Evolutionary conservation across 2,113 vertebrate genomes (phyloP), one percentile per base, ranked within the genome.

Genomic region (Barnardius zonarius): DNA sequence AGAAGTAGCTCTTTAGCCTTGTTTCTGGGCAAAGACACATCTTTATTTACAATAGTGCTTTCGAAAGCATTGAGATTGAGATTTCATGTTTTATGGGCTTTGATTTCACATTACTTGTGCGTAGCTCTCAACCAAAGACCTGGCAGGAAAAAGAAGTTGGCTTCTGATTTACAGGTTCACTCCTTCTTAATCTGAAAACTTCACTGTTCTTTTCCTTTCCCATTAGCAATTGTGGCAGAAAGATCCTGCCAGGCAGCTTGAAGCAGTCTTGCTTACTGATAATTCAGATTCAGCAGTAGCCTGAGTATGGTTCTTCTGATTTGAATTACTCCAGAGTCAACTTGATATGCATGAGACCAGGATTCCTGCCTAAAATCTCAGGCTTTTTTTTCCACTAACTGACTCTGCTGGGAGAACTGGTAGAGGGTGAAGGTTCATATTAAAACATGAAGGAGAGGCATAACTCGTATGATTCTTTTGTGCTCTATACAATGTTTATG

Each of bases 291-390:
- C 75, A 70, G 59, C 59, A 66, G 49, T 52, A 77, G 41, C 72
- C 85, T 1, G 0, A 90, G 44, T 88, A 43, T 22, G 24, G 43
- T 74, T 86, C 91, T 76, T 94, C 86, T 59, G 54, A 82, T 93
- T 95, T 94, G 66, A 81, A 76, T 90, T 94, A 88, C 48, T 89
- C 54, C 37, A 87, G 35, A 83, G 75, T 90, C 52, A 79, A 66
- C 43, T 76, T 59, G 51, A 69, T 90, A 77, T 33, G 18, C 48
- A 19, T 49, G 57, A 79, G 44, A 59, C 49, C 66, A 63, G 70
- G 52, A 62, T 43, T 76, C 22, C 55, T 83, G 76, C 75, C 75
- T 70, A 61, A 90, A 93, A 51, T 90, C 43, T 57, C 49, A 67
- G 59, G 8, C 13, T 80, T 90, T 87, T 92, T 92, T 92, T 37